Evolutionary conservation across 2,797 vertebrate species (phyloP).

Genomic region (Notolabrus celidotus): DNA sequence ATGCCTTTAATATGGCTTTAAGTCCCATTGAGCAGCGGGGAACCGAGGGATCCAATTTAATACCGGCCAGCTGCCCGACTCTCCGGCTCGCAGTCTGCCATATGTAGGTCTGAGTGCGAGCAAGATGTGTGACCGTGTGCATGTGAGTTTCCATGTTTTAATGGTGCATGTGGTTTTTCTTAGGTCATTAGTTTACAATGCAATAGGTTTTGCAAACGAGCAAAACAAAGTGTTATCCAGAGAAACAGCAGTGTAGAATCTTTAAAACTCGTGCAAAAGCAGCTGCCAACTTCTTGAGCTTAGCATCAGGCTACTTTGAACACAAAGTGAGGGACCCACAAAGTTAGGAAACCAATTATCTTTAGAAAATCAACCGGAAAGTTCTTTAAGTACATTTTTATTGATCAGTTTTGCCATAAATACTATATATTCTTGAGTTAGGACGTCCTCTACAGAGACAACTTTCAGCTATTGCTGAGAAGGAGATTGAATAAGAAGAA

Average conservation of each 20-base stretch:
- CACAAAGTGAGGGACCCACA: not conserved
- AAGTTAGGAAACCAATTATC: not conserved
- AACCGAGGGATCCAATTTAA: slow-evolving; percentile 85
- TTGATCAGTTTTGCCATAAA: not conserved
- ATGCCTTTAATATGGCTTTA: slow-evolving; percentile 85
- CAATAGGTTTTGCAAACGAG: slow-evolving; percentile 8
- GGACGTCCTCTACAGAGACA: not conserved
- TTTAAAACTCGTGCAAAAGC: slow-evolving; percentile 5
- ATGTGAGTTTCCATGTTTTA: slow-evolving; percentile 47
- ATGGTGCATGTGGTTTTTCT: slow-evolving; percentile 38
- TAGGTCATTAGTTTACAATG: slow-evolving; percentile 21
- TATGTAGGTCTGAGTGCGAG: slow-evolving; percentile 66
- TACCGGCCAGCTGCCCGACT: slow-evolving; percentile 84
- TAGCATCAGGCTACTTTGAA: slow-evolving; percentile 9
- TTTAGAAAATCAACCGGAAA: not conserved
- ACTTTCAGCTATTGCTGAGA: not conserved
- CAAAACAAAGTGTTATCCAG: not conserved
- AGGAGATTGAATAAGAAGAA: not conserved
- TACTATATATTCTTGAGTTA: not conserved
- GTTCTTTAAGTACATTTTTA: not conserved
- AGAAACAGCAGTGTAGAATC: not conserved
- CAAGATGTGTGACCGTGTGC: slow-evolving; percentile 39
- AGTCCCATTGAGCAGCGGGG: slow-evolving; percentile 81
- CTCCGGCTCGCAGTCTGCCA: slow-evolving; percentile 71
- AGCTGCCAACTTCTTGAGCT: slow-evolving; percentile 17